Base-by-base conservation (phyloP, 1,140 invertebrate species). In the Dryas iulia region DNA sequence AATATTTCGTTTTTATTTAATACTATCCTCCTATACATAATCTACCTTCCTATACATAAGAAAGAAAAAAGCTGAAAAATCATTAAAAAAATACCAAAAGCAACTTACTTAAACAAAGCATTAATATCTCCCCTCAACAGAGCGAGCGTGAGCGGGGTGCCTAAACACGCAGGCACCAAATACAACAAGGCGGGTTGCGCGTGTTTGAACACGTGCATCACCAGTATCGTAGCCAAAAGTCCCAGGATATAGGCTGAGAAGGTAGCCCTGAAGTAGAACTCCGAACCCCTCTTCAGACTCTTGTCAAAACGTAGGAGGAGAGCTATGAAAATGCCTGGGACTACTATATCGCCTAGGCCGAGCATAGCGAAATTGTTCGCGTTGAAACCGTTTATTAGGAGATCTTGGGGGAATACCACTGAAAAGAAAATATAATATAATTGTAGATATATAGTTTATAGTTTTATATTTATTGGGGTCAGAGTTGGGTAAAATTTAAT, bases 251-350 rank as follows among this genome's bases (percentile, higher is more conserved):
- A 99, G 0, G 99, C 98, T 56, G 95, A 89, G 85, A 99, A 97
- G 31, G 98, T 97, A n/a, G 97, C 94, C 82, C 98, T 96, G 92
- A 99, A 99, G 87, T 99, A 99, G 2, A 96, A 95, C 80, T 97
- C 96, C 1, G 95, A 95, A 78, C 97, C 96, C 24, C 98, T 94
- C 76, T 97, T 97, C 60, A 98, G 93, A 84, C 97, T 98, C 74
- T 96, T 94, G 93, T 99, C 99, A 93, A 99, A 99, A 78, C 99
- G 94, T 12, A 99, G 93, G 14, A 99, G 92, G 1, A 99, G 93
- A 1, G 99, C 99, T 86, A 99, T 99, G 88, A 99, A 99, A 74
- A 99, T 99, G 67, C 99, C 99, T 18, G 99, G 99, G 77, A 99
- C 97, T 7, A 99, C 98, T 80, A 99, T 99, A 87, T 99, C 99